Conservation (phyloP, 2,797 vertebrate genomes). For the Thalassophryne amazonica region DNA sequence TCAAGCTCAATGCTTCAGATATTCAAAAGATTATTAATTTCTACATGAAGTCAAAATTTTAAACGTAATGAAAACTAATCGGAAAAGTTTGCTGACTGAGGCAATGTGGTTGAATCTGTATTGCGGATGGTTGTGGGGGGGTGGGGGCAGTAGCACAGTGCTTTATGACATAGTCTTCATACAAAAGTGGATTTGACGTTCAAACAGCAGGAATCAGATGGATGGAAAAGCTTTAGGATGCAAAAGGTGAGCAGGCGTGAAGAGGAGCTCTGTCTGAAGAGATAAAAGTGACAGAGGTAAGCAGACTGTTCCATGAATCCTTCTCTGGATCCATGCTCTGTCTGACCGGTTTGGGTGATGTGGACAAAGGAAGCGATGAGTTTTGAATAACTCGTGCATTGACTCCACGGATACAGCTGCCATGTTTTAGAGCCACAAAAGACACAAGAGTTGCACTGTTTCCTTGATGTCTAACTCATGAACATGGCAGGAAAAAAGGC, state of each 20-base stretch:
- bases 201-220: constrained; percentile 22
- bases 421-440: constrained; percentile 38
- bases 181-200: constrained; percentile 1
- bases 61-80: too few species aligned
- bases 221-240: constrained; percentile 11
- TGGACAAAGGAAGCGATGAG: constrained; percentile 58
- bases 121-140: constrained; percentile 3
- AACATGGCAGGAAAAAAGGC: constrained; percentile 15
- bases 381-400: constrained; percentile 58
- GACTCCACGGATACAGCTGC: constrained; percentile 63
- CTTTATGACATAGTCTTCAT: constrained; percentile 19
- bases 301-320: constrained; percentile 33
- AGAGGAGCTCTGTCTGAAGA: not conserved
- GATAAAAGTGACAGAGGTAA: not conserved
- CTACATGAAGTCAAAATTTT: too few species aligned
- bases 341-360: constrained; percentile 42
- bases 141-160: constrained; percentile 23
- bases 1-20: too few species aligned
- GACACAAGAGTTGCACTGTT: constrained; percentile 27
- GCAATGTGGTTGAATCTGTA: constrained; percentile 6
- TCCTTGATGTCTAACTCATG: constrained; percentile 7
- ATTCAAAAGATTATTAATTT: too few species aligned
- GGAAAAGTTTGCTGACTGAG: too few species aligned
- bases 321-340: constrained; percentile 36
- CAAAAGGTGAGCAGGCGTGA: constrained; percentile 18